Evolutionary conservation across 2,888 invertebrate genomes (phyloP).

Genomic region (Synanthedon andrenaeformis): DNA sequence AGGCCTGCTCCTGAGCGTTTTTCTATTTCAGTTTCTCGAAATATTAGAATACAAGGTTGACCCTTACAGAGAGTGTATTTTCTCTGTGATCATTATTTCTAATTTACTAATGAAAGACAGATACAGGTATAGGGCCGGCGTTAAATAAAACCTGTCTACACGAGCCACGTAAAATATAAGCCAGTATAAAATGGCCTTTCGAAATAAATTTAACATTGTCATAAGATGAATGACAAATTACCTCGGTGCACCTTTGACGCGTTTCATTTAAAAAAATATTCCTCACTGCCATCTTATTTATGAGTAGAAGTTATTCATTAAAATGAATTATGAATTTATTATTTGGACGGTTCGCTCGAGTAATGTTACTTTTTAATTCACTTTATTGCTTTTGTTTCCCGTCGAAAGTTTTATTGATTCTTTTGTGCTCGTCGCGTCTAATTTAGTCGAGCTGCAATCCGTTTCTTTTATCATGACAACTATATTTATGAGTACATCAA

Average conservation of each 20-base stretch:
- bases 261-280: slow-evolving; percentile 16
- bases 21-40: too few relatives aligned
- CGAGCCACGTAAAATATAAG: too few relatives aligned
- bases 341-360: slow-evolving; percentile 34
- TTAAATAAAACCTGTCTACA: too few relatives aligned
- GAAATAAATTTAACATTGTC: slow-evolving; percentile 19
- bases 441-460: slow-evolving; percentile 4
- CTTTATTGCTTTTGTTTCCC: slow-evolving; percentile 53
- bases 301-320: slow-evolving; percentile 28
- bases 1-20: too few relatives aligned
- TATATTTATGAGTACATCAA: not conserved
- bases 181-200: too few relatives aligned
- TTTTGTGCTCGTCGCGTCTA: slow-evolving; percentile 1
- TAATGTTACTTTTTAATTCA: slow-evolving; percentile 42
- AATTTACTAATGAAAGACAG: too few relatives aligned
- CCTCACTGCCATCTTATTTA: slow-evolving; percentile 32
- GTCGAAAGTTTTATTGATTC: slow-evolving; percentile 16
- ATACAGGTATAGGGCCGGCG: too few relatives aligned
- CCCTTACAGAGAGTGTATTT: too few relatives aligned
- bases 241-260: slow-evolving; percentile 19
- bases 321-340: slow-evolving; percentile 46
- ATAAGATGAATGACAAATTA: slow-evolving; percentile 53
- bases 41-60: too few relatives aligned
- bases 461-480: not conserved
- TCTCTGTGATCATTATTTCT: too few relatives aligned